Base-by-base conservation (phyloP, 2,888 invertebrate genomes). In the Cecidostiba fungosa region DNA sequence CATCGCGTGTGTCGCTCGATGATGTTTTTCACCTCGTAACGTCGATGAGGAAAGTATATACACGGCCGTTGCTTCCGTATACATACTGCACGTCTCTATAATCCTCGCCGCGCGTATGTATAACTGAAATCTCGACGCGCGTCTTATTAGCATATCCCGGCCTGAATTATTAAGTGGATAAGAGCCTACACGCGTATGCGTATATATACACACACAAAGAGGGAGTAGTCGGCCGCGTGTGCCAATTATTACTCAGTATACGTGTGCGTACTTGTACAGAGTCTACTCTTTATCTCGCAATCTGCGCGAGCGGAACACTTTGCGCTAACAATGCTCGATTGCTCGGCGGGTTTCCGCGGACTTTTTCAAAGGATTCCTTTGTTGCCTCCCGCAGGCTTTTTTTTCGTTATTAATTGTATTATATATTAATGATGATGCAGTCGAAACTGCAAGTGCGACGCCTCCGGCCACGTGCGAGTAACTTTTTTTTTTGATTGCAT, bases 141-240 rank as follows among this genome's bases (percentile, higher is more conserved):
- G 59, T 69, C 70, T 79, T 78, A 82, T 85, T 85, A 82, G 78
- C 82, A 85, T 85, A 85, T 73, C 83, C 59, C 85, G 82, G 59
- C 82, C 82, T 85, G 69, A 78, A 85, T 85, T 79, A 85, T 82
- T 78, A 85, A 82, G 78, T 78, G 73, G 77, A 78, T 14, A 47
- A 62, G 59, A 59, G 32, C n/a, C 39, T 32, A 39, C n/a, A 39
- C 26, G 39, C 43, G 62, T 73, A n/a, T n/a, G n/a, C n/a, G n/a
- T n/a, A n/a, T 62, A 47, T 43, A 62, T 23, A 72, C 39, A 32
- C 14, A 47, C 84, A 29, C 66, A 50, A 1, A 29, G 66, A 69
- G 29, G 59, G 62, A 69, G 12, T 43, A 59, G 66, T 47, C 39
- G 23, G 66, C 73, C 36, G 39, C 47, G 47, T 62, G 32, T 36